These are phyloP conservation scores for Desmodus rotundus DNA, from an alignment of 2,113 vertebrate species.

Conservation along the genomic window DNA sequence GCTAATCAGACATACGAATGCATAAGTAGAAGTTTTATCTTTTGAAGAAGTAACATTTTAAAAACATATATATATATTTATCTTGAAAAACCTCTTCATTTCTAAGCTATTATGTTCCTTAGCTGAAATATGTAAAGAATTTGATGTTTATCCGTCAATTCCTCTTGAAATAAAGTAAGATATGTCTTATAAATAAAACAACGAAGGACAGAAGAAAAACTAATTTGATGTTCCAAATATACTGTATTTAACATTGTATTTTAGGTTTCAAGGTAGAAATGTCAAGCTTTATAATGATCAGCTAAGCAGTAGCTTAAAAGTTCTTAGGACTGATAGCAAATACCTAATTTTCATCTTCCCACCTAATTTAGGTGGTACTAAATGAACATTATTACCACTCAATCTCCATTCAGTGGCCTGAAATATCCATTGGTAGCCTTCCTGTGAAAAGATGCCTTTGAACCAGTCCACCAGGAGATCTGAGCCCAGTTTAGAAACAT, in stretches of 20 bases:
- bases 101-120: background rate
- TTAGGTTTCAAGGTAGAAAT: constrained; percentile 10
- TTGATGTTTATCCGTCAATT: background rate
- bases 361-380: background rate
- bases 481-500: background rate
- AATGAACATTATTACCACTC: background rate
- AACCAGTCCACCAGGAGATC: background rate
- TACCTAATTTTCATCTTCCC: background rate
- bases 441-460: background rate
- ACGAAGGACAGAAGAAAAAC: background rate
- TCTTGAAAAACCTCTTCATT: constrained; percentile 6
- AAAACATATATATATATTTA: background rate
- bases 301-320: background rate
- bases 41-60: constrained; percentile 44
- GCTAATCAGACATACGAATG: background rate
- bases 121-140: background rate
- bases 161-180: background rate
- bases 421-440: background rate
- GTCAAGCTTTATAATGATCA: background rate
- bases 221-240: background rate
- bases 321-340: background rate
- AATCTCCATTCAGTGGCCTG: background rate
- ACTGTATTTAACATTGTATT: background rate
- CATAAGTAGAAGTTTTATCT: background rate
- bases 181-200: background rate